phyloP scores from a whole-genome alignment of 2,113 vertebrate species.

The Smithornis capensis region DNA sequence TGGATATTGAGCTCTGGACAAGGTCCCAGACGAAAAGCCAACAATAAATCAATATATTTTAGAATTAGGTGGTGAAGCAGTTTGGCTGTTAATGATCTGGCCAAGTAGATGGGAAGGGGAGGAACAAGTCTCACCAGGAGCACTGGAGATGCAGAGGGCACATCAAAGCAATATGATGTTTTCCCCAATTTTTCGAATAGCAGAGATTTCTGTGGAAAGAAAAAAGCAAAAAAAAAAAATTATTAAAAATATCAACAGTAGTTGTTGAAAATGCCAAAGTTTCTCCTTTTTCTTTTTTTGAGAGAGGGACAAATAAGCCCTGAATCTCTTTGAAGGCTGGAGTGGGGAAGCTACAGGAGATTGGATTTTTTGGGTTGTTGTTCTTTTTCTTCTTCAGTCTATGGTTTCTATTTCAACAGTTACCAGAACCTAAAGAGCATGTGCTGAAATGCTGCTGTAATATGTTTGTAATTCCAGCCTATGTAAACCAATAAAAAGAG shows the following conservation, averaged over 20 bases:
- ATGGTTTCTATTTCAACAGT: conserved; percentile 48
- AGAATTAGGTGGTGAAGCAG: background rate
- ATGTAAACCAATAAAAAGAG: conserved; percentile 71
- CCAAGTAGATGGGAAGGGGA: background rate
- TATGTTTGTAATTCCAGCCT: conserved; percentile 66
- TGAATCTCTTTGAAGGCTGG: background rate
- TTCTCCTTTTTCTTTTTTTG: background rate
- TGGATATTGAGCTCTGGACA: background rate
- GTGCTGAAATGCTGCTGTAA: conserved; percentile 56
- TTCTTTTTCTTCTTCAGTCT: background rate
- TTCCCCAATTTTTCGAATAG: background rate
- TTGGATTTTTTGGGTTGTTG: conserved; percentile 51
- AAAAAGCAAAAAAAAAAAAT: background rate
- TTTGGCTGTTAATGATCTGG: background rate
- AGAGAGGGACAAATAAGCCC: background rate
- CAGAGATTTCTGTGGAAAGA: background rate
- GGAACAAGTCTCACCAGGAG: background rate
- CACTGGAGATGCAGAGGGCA: background rate
- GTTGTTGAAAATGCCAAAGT: background rate
- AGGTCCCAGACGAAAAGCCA: background rate
- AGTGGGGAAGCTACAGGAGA: background rate
- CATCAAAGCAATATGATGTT: background rate
- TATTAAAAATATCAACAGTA: background rate
- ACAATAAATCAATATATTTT: background rate
- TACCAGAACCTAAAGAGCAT: conserved; percentile 31